A percentile compares a stretch with the other conserved stretches of the same genome.
phyloP scores from a whole-genome alignment of 2,888 invertebrate species.

The Agapostemon virescens region DNA sequence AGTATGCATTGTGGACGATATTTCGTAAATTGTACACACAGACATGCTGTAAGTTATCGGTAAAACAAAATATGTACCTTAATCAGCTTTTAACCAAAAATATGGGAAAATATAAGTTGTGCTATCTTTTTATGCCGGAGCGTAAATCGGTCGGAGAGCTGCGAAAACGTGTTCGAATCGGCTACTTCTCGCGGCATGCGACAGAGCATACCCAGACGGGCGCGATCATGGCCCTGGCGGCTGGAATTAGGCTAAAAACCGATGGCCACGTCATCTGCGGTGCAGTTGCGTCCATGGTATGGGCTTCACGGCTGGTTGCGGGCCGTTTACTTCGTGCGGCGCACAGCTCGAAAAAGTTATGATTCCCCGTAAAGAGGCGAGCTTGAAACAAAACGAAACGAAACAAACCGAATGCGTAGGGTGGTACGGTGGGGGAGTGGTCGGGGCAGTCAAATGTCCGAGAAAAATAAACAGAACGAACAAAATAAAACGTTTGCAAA shows the following conservation, averaged over 20 bases:
- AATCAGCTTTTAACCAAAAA: too few relatives aligned
- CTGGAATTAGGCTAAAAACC: conserved; percentile 26
- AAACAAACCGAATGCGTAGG: not conserved
- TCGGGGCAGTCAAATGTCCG: not conserved
- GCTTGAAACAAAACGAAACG: conserved; percentile 41
- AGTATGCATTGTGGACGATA: too few relatives aligned
- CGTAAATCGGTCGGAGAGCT: not conserved
- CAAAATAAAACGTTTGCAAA: conserved; percentile 17
- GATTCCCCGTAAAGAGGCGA: conserved; percentile 50
- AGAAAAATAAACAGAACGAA: conserved; percentile 35
- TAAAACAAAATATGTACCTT: too few relatives aligned
- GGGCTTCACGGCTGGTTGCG: conserved; percentile 58
- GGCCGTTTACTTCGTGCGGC: conserved; percentile 48
- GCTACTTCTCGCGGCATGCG: too few relatives aligned
- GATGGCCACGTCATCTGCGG: conserved; percentile 22
- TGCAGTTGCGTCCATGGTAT: conserved; percentile 30
- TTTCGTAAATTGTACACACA: too few relatives aligned
- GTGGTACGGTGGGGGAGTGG: not conserved
- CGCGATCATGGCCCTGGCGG: not conserved
- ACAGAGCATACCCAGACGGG: not conserved
- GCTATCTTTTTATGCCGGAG: too few relatives aligned
- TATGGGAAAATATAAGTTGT: too few relatives aligned
- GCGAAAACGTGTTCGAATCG: not conserved
- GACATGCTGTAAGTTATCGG: too few relatives aligned
- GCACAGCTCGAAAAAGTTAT: conserved; percentile 49